Percentiles rank a stretch among this genome's conserved stretches.
Conservation (phyloP, 2,888 invertebrate genomes). For the Torymus auratus region DNA sequence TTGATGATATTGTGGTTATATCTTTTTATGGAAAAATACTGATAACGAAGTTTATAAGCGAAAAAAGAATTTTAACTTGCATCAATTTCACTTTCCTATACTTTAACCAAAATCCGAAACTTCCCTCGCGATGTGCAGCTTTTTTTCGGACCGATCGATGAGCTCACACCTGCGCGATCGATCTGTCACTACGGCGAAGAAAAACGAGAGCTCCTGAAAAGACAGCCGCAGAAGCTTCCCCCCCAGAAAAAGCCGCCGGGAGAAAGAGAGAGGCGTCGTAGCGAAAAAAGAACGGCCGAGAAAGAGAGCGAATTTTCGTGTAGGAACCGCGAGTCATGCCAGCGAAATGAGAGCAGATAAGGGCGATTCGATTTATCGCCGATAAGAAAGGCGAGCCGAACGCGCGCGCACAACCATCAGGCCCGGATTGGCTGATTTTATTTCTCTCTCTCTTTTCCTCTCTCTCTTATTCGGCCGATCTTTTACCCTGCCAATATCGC, state of each 20-base stretch:
- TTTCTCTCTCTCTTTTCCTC: conserved; percentile 35
- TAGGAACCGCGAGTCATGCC: conserved; percentile 23
- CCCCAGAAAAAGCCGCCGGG: neutral
- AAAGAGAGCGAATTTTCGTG: conserved; percentile 25
- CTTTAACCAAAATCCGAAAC: too few species aligned
- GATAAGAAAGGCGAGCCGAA: conserved; percentile 46
- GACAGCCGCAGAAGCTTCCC: too few species aligned
- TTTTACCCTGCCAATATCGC: conserved; percentile 64
- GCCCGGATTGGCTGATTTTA: conserved; percentile 56
- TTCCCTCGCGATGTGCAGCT: too few species aligned
- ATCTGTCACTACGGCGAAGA: neutral
- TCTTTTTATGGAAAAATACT: too few species aligned
- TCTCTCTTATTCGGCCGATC: conserved; percentile 59
- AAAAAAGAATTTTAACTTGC: too few species aligned
- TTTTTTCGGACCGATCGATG: neutral
- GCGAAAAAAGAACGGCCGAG: neutral
- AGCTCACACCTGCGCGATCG: neutral
- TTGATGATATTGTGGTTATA: too few species aligned
- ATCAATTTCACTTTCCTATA: too few species aligned
- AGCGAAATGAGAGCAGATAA: conserved; percentile 48
- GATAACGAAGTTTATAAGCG: too few species aligned
- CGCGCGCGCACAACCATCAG: conserved; percentile 44
- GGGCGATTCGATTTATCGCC: conserved; percentile 56
- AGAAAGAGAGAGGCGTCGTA: too few species aligned
- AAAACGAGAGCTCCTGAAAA: neutral